phyloP scores from a whole-genome alignment of 2,888 invertebrate species.

The Pachydiplax longipennis region DNA sequence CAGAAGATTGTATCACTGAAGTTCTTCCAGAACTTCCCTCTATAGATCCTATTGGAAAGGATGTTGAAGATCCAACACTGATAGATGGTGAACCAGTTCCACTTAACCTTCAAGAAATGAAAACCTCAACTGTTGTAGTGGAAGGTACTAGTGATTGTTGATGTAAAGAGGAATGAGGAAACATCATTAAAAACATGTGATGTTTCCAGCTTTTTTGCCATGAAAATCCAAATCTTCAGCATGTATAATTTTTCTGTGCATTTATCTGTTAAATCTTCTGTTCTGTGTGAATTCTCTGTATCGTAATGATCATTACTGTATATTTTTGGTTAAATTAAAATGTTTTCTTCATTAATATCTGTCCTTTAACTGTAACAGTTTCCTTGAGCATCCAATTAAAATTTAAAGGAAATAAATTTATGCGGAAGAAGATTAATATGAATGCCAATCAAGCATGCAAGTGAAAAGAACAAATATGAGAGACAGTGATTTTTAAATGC shows the following conservation, averaged over 20 bases:
- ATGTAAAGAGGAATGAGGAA: not conserved
- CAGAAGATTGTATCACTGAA: not conserved
- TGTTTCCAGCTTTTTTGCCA: not conserved
- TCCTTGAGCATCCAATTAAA: not conserved
- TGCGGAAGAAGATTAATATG: too few species aligned
- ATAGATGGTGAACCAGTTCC: not conserved
- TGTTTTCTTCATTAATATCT: not conserved
- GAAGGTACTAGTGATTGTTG: constrained; percentile 1
- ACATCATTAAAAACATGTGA: not conserved
- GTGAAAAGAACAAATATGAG: too few species aligned
- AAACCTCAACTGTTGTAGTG: not conserved
- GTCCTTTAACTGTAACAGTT: not conserved
- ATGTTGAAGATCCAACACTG: not conserved
- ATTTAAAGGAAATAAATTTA: not conserved
- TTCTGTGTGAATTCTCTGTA: not conserved
- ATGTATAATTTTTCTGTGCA: not conserved
- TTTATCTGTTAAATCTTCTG: not conserved
- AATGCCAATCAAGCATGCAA: too few species aligned
- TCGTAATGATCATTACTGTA: not conserved
- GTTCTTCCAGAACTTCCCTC: not conserved
- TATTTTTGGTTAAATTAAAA: not conserved
- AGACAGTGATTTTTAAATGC: too few species aligned
- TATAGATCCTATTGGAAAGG: not conserved
- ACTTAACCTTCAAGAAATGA: not conserved
- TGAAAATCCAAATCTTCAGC: not conserved